phyloP scores from a whole-genome alignment of 2,888 invertebrate genomes.

The Invenusta paracnida region DNA sequence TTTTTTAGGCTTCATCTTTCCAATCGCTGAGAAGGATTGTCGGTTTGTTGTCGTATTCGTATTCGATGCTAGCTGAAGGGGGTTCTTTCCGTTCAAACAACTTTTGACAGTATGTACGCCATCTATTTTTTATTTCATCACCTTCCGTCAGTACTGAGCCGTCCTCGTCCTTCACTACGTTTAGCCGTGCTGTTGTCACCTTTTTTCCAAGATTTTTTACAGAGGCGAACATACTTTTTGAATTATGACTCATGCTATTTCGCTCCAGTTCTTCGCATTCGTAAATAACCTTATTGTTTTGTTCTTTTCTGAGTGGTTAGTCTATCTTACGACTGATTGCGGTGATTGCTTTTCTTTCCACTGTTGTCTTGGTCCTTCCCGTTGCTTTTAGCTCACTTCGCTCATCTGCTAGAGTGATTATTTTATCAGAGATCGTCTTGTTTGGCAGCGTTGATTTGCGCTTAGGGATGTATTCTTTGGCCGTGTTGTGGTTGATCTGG shows the following conservation, averaged over 20 bases:
- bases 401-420: not conserved
- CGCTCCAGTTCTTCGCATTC: not conserved
- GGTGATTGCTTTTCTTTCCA: not conserved
- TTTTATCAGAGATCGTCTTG: not conserved
- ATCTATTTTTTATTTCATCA: not conserved
- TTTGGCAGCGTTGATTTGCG: not conserved
- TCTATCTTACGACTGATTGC: not conserved
- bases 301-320: not conserved
- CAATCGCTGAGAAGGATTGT: not conserved
- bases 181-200: not conserved
- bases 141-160: too few relatives aligned
- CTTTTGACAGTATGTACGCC: not conserved
- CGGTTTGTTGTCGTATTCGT: not conserved
- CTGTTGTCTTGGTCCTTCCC: not conserved
- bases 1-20: not conserved
- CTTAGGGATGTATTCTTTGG: not conserved
- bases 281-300: not conserved
- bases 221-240: not conserved
- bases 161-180: not conserved
- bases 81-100: not conserved
- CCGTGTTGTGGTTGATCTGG: not conserved
- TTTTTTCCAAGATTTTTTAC: constrained; percentile 7
- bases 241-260: not conserved
- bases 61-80: not conserved
- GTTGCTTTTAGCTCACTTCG: not conserved